These are phyloP conservation scores for Hoplodrina ambigua DNA, from an alignment of 2,888 invertebrate genomes.

Conservation along the genomic window DNA sequence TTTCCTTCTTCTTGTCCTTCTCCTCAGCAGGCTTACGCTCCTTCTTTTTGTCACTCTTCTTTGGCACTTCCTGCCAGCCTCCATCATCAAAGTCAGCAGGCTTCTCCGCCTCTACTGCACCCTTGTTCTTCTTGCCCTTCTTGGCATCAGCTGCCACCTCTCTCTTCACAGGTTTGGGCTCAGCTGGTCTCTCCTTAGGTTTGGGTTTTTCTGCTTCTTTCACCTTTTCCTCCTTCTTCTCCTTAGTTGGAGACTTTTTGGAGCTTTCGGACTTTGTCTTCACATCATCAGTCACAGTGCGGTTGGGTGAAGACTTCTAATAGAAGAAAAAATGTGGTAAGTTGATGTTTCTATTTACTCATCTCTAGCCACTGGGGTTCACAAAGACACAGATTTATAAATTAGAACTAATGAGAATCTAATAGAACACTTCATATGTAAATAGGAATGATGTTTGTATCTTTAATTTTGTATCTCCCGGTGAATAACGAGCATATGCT, in stretches of 20 bases:
- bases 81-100: constrained; percentile 94
- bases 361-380: constrained; percentile 1
- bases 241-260: constrained; percentile 90
- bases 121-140: constrained; percentile 91
- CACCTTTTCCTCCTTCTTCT: constrained; percentile 90
- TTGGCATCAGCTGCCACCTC: constrained; percentile 83
- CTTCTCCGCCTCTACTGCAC: constrained; percentile 90
- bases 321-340: constrained; percentile 55
- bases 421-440: constrained; percentile 14
- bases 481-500: constrained; percentile 80
- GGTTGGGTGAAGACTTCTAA: constrained; percentile 92
- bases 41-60: constrained; percentile 93
- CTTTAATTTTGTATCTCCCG: constrained; percentile 68
- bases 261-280: constrained; percentile 90
- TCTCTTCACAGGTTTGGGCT: constrained; percentile 82
- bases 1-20: constrained; percentile 87
- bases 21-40: constrained; percentile 90
- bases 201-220: constrained; percentile 88
- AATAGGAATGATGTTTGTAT: constrained; percentile 27
- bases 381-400: constrained; percentile 33
- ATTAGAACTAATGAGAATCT: constrained; percentile 47
- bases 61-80: constrained; percentile 93
- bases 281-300: constrained; percentile 89
- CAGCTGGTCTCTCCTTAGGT: constrained; percentile 82
- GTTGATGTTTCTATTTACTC: constrained; percentile 19